Base-by-base conservation (phyloP, 2,888 invertebrate genomes). In the Macrophya alboannulata region DNA sequence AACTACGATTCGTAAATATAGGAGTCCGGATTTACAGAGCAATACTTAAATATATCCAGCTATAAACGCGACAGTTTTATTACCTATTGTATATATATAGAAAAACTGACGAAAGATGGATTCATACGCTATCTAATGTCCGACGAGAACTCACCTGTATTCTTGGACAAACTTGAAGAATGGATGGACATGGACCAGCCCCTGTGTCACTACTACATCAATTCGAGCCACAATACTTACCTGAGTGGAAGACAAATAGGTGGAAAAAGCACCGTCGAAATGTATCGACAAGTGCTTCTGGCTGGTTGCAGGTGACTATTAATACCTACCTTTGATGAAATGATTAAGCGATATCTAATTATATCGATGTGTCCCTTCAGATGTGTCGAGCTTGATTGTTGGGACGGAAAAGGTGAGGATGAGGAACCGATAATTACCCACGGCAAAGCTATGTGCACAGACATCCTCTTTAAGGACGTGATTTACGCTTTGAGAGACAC, bases 371-470 rank as follows among this genome's bases (percentile, higher is more conserved):
- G 21, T 9, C 43, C 4, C 68, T 89, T 48, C 91, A 95, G 96
- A 87, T 96, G 96, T 92, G 95, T 96, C 40, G 96, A 96, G 91
- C 93, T 96, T 87, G 96, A 96, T 92, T 96, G 96, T 89, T 96
- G 96, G 96, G 96, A 96, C 90, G 96, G 96, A 0, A 95, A 95
- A 89, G 95, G 94, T 65, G 95, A 95, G 90, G 95, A 96, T 88
- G 96, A 96, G 89, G 96, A 97, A 89, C 96, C 96, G 3, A 96
- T 97, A 88, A 96, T 96, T 88, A 97, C 96, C 62, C 96, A 96
- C 91, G 96, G 96, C 25, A 96, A 96, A 92, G 96, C 96, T 43
- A 96, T 97, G 96, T 97, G 96, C 91, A 96, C 96, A 21, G 96
- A 97, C 90, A 96, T 96, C 87, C 92, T 96, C 0, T 92, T 92